phyloP scores from a whole-genome alignment of 2,797 vertebrate genomes.

The Poliocrania exsul region DNA sequence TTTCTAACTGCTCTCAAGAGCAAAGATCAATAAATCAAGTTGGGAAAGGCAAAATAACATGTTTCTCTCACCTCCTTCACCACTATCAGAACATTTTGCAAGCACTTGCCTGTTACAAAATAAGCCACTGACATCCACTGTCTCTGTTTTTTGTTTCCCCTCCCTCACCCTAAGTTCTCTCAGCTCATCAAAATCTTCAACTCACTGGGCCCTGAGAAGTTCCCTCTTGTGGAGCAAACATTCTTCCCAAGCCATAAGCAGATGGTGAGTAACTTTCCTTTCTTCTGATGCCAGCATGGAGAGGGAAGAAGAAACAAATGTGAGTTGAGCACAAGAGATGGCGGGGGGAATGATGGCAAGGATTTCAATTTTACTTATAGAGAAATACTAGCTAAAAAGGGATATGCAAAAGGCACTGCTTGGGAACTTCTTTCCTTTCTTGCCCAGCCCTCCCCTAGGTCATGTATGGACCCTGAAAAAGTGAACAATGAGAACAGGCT shows the following conservation, averaged over 20 bases:
- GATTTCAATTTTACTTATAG: not conserved
- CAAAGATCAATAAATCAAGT: not conserved
- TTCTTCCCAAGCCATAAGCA: conserved; percentile 94
- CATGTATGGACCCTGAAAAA: not conserved
- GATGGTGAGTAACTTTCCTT: conserved; percentile 88
- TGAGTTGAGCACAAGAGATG: not conserved
- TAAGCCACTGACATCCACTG: not conserved
- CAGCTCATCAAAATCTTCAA: conserved; percentile 97
- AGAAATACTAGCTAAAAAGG: not conserved
- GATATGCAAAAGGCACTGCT: not conserved
- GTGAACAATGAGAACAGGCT: not conserved
- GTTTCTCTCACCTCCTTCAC: not conserved
- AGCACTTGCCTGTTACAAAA: not conserved
- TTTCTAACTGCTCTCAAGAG: not conserved
- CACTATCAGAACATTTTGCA: not conserved
- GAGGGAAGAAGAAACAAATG: not conserved
- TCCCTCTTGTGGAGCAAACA: conserved; percentile 94
- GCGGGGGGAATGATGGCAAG: not conserved
- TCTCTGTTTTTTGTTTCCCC: conserved; percentile 46
- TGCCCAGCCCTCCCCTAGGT: not conserved
- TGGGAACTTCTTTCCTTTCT: not conserved
- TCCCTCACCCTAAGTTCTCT: conserved; percentile 84
- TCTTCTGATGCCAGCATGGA: not conserved
- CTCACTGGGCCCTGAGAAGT: conserved; percentile 90
- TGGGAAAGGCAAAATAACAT: not conserved